These are phyloP conservation scores for Tilapia sparmanii DNA, from an alignment of 2,113 vertebrate genomes.

Conservation along the genomic window DNA sequence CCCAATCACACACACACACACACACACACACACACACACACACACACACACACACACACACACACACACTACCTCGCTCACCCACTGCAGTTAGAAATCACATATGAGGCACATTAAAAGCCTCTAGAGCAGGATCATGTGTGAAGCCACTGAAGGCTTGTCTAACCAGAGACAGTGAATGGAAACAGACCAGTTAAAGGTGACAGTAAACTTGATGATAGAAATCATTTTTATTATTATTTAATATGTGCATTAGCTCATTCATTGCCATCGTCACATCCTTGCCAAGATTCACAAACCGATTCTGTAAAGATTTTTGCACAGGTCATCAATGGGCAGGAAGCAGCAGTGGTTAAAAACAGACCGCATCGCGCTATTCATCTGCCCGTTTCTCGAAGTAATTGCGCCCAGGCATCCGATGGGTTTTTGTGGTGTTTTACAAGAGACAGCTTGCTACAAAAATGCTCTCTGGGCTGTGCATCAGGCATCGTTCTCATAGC, in stretches of 20 bases:
- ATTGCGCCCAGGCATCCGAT: constrained; percentile 9
- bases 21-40: neutral
- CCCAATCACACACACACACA: neutral
- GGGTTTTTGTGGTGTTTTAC: constrained; percentile 37
- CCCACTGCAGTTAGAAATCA: constrained; percentile 12
- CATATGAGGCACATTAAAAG: constrained; percentile 51
- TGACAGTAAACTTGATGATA: neutral
- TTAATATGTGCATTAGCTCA: neutral
- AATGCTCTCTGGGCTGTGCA: constrained; percentile 18
- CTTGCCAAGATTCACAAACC: neutral
- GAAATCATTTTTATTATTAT: neutral
- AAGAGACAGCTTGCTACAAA: constrained; percentile 46
- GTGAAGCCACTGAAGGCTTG: constrained; percentile 15
- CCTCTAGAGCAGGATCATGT: constrained; percentile 29
- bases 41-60: neutral
- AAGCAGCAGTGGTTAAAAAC: constrained; percentile 14
- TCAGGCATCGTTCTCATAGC: constrained; percentile 12
- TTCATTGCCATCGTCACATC: neutral
- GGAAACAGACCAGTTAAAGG: constrained; percentile 6
- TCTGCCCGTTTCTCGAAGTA: constrained; percentile 29
- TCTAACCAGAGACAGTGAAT: neutral
- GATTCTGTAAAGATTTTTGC: neutral
- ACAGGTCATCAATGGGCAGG: neutral
- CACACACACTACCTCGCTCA: neutral
- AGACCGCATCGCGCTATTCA: neutral